Base-by-base conservation (phyloP, 2,888 invertebrate genomes). In the Sicus ferrugineus region DNA sequence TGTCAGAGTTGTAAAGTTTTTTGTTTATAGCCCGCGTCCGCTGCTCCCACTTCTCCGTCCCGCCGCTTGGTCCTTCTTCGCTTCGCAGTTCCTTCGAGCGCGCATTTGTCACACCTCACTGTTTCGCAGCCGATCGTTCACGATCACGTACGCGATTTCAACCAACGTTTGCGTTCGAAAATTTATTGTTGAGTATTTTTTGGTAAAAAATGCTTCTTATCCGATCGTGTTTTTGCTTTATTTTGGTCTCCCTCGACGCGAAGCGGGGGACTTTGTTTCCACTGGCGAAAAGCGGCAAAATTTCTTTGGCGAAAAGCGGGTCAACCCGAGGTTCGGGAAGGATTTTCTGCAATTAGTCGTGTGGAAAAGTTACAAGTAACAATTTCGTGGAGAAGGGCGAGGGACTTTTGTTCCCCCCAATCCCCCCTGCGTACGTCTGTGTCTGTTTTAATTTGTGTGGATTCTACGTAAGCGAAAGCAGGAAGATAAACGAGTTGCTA, bases 71-170 rank as follows among this genome's bases (percentile, higher is more conserved):
- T 54, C 5, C 28, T 26, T 14, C 28, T 9, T 28, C 23, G 4
- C 11, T 42, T 42, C 26, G 54, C 26, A 0, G 6, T 5, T 9
- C n/a, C 19, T 46, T 28, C 23, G 23, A 54, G 6, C 26, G 28
- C 16, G 54, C 54, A 54, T 54, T 54, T 54, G 54, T 54, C 54
- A 54, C 54, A 54, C 54, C 54, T 54, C 54, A 23, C 11, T 28
- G 26, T 46, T 19, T 52, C n/a, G 7, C 23, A 26, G 54, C 5
- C 23, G 54, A 54, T 46, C 46, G 3, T 19, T 4, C 14, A 46
- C 28, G 54, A 54, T 54, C 54, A 54, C 54, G 54, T 54, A 54
- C 54, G 54, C n/a, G n/a, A n/a, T n/a, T n/a, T n/a, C n/a, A n/a
- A 54, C 23, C 54, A 54, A 23, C 54, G 54, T 28, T 54, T 54